Conservation (phyloP, 2,797 vertebrate species). For the Ceryle rudis region DNA sequence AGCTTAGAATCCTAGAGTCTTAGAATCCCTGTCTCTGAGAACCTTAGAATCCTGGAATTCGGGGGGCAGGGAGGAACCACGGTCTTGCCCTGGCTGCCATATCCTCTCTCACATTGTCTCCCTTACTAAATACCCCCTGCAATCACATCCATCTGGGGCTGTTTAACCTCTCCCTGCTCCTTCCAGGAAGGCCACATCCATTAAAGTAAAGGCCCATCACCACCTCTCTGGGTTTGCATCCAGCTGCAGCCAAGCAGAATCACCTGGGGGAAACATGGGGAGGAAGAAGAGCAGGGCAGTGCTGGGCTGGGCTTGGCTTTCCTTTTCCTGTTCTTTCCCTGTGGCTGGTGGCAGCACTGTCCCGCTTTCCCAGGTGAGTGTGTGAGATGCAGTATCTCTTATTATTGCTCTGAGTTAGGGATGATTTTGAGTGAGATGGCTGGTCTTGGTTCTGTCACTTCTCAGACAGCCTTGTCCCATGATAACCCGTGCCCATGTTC, state of each 20-base stretch:
- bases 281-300: no score
- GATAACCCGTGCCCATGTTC: rapidly evolving
- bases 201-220: not conserved
- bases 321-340: rapidly evolving
- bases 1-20: no score
- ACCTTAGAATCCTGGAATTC: no score
- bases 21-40: no score
- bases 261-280: not conserved
- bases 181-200: not conserved
- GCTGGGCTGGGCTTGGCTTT: no score
- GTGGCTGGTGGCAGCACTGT: no score
- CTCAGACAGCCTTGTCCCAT: no score
- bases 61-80: not conserved
- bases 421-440: rapidly evolving
- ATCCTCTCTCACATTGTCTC: rapidly evolving
- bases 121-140: not conserved
- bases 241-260: not conserved
- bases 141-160: rapidly evolving
- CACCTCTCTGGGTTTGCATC: not conserved
- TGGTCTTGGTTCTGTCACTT: not conserved
- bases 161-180: not conserved
- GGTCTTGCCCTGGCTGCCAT: not conserved
- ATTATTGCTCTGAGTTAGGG: rapidly evolving
- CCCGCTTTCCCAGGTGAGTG: not conserved
- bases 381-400: rapidly evolving